A percentile compares a stretch with the other conserved stretches of the same genome.
Conservation (phyloP, 2,113 vertebrate species). For the Thymallus thymallus region DNA sequence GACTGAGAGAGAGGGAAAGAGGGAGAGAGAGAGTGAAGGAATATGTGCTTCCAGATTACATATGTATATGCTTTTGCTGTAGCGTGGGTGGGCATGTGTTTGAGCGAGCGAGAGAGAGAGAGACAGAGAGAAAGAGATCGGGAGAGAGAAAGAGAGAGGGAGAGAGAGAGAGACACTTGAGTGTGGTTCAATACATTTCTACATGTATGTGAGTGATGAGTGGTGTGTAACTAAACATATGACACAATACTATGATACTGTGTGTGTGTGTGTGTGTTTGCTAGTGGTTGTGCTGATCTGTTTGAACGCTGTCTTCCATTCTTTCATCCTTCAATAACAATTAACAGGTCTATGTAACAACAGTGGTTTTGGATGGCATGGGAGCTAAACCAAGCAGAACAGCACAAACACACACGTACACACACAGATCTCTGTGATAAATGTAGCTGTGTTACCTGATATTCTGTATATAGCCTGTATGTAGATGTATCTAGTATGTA, state of each 20-base stretch:
- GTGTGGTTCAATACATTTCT: neutral
- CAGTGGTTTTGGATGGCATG: conserved; percentile 61
- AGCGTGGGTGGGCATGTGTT: conserved; percentile 63
- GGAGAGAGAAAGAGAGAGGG: conserved; percentile 1
- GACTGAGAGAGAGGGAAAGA: conserved; percentile 12
- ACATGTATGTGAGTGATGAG: neutral
- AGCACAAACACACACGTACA: conserved; percentile 9
- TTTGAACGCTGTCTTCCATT: conserved; percentile 46
- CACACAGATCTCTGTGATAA: neutral
- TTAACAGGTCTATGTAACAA: conserved; percentile 65
- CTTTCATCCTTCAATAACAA: conserved; percentile 61
- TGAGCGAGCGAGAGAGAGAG: conserved; percentile 23
- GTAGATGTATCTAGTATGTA: too few relatives aligned
- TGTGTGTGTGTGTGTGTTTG: conserved; percentile 13
- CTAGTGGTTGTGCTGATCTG: conserved; percentile 9
- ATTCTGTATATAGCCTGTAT: too few relatives aligned
- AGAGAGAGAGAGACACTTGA: conserved; percentile 7
- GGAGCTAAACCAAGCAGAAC: conserved; percentile 48
- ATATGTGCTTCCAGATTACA: conserved; percentile 59
- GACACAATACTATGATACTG: too few relatives aligned
- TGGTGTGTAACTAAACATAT: too few relatives aligned
- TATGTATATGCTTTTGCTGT: conserved; percentile 51
- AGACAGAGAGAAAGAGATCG: neutral
- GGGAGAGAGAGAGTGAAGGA: conserved; percentile 21
- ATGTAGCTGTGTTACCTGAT: too few relatives aligned